Evolutionary conservation across 2,888 invertebrate genomes (phyloP), one percentile per base, ranked within the genome.

Genomic region (Cephus pygmeus): DNA sequence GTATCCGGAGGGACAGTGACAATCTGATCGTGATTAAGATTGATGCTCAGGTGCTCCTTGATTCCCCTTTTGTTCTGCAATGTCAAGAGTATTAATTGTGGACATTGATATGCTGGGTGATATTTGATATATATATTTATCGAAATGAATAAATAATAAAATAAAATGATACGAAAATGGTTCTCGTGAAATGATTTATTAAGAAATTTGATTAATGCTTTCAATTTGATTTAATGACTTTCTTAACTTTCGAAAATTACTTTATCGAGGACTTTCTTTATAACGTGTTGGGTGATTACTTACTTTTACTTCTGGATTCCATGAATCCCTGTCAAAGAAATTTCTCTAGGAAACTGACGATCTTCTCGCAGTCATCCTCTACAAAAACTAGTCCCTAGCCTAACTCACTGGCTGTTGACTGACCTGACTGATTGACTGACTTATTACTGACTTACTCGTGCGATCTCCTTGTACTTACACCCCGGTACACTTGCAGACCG

Each of bases 21-120:
- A n/a, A 71, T 30, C 71, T 23, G 71, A 71, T 71, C 71, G 71
- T 11, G 71, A 71, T 69, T 30, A 30, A 69, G 71, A 33, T 71
- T 30, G 31, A 31, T 40, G 73, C 36, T 30, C 35, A 34, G 56
- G 56, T 56, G 56, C 23, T 56, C 23, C 0, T 56, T 9, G 56
- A 56, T 56, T 23, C 35, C 40, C 6, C 56, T 56, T 56, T 23
- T 56, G 23, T 56, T 56, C 23, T 56, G 56, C 23, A 56, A 56
- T 23, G 9, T 23, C 2, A 56, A 56, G 9, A 56, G 9, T 56
- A 56, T 23, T 6, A 15, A 40, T 40, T 56, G 56, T 56, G 56
- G 1, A 23, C 15, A 56, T 56, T 56, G 23, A 56, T 56, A 9
- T 2, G 23, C 23, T 23, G 56, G 6, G 56, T 56, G 56, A 56